Evolutionary conservation across 2,113 vertebrate genomes (phyloP).

Genomic region (Hippoglossus stenolepis): DNA sequence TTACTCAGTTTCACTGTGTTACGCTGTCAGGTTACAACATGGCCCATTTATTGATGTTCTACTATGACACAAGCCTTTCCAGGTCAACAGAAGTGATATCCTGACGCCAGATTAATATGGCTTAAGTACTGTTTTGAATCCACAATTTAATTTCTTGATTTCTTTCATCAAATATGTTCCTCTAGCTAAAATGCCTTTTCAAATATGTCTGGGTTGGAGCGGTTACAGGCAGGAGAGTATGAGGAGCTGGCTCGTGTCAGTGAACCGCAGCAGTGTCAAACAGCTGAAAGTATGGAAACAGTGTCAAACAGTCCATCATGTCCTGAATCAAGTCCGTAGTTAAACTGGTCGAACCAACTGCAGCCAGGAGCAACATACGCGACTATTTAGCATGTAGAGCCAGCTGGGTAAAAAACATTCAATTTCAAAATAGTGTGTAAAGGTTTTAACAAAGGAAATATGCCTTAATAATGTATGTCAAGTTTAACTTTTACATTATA

Average conservation of each 20-base stretch:
- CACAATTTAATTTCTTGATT: constrained; percentile 6
- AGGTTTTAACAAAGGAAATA: background rate
- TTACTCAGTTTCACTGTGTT: background rate
- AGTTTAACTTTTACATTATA: background rate
- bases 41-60: background rate
- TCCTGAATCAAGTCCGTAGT: constrained; percentile 6
- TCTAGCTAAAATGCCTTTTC: constrained; percentile 16
- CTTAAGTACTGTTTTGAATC: background rate
- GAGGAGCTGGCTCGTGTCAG: constrained; percentile 40
- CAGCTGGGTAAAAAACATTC: constrained; percentile 16
- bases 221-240: constrained; percentile 10
- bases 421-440: background rate
- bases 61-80: background rate
- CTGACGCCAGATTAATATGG: constrained; percentile 4
- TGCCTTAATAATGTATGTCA: background rate
- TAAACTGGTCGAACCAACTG: constrained; percentile 26
- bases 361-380: constrained; percentile 40
- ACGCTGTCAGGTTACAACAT: background rate
- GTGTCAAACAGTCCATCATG: constrained; percentile 32
- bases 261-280: constrained; percentile 42
- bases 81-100: constrained; percentile 5
- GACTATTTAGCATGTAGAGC: constrained; percentile 26
- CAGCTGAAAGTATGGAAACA: constrained; percentile 56
- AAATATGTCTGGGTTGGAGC: constrained; percentile 22
- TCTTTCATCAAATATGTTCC: constrained; percentile 16